Conservation (phyloP, 2,113 vertebrate species). For the Semnopithecus entellus region DNA sequence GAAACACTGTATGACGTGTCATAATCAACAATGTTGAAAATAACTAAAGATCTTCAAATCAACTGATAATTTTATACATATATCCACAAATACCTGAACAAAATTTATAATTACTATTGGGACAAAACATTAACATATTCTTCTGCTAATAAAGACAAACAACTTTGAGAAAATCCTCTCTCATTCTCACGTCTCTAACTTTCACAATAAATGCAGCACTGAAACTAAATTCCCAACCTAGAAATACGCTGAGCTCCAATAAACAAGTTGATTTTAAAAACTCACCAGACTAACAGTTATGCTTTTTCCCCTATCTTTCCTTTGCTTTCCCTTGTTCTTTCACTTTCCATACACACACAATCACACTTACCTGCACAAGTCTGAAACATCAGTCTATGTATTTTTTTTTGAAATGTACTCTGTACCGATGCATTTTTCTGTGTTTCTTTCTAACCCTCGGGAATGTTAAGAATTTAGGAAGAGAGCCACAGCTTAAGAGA, state of each 20-base stretch:
- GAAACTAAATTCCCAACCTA: slow-evolving; percentile 67
- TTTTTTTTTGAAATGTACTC: slow-evolving; percentile 82
- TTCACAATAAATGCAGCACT: slow-evolving; percentile 67
- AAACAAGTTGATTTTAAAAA: slow-evolving; percentile 70
- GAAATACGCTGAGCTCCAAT: slow-evolving; percentile 64
- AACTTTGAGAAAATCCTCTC: slow-evolving; percentile 60
- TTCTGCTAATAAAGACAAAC: slow-evolving; percentile 63
- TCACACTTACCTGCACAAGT: slow-evolving; percentile 83
- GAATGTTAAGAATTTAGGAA: slow-evolving; percentile 87
- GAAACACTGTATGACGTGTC: slow-evolving; percentile 44
- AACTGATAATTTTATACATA: slow-evolving; percentile 46
- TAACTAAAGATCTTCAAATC: slow-evolving; percentile 35
- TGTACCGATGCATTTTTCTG: slow-evolving; percentile 83
- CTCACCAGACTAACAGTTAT: slow-evolving; percentile 57
- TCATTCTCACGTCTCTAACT: slow-evolving; percentile 65
- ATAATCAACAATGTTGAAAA: slow-evolving; percentile 63
- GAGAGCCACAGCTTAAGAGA: slow-evolving; percentile 85
- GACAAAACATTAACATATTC: slow-evolving; percentile 57
- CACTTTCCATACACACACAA: slow-evolving; percentile 66
- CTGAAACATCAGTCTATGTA: slow-evolving; percentile 81
- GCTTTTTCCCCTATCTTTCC: neutral
- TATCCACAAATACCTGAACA: slow-evolving; percentile 48
- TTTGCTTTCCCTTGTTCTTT: slow-evolving; percentile 58
- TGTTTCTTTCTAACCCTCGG: slow-evolving; percentile 82
- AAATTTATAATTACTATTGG: slow-evolving; percentile 40